These are phyloP conservation scores for Orestias chungarensis DNA, from an alignment of 2,797 vertebrate genomes.

Conservation along the genomic window DNA sequence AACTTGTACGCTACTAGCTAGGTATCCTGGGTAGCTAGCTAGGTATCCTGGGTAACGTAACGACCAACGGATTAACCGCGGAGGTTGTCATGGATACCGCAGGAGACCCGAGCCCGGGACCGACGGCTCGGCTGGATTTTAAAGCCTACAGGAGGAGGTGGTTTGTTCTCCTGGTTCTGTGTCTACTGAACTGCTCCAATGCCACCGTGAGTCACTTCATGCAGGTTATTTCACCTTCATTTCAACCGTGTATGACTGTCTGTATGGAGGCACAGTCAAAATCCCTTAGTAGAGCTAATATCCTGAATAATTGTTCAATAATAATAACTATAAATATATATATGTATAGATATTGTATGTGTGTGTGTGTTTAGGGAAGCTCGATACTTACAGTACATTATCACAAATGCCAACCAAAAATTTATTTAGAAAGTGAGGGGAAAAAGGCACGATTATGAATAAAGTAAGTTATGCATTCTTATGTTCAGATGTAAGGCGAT, in stretches of 20 bases:
- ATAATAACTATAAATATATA: too few relatives aligned
- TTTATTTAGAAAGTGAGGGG: too few relatives aligned
- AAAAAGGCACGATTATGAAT: too few relatives aligned
- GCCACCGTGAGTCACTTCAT: slow-evolving; percentile 79
- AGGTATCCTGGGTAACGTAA: not conserved
- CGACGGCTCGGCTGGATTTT: slow-evolving; percentile 35
- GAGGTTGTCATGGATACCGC: slow-evolving; percentile 40
- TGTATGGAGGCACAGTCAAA: not conserved
- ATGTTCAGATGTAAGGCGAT: too few relatives aligned
- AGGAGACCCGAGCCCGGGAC: not conserved
- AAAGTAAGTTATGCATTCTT: too few relatives aligned
- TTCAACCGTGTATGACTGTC: not conserved
- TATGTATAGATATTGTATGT: too few relatives aligned
- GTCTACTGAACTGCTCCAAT: slow-evolving; percentile 89
- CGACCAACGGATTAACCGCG: not conserved
- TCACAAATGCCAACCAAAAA: too few relatives aligned
- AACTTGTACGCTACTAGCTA: not conserved
- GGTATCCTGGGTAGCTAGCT: not conserved
- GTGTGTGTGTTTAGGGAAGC: too few relatives aligned
- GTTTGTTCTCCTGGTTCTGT: slow-evolving; percentile 84
- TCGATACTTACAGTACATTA: too few relatives aligned
- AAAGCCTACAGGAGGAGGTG: slow-evolving; percentile 85
- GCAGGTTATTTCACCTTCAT: too few relatives aligned
- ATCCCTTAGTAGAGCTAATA: too few relatives aligned
- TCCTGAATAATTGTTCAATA: too few relatives aligned